Evolutionary conservation across 2,888 invertebrate species (phyloP).

Genomic region (Hyles lineata): DNA sequence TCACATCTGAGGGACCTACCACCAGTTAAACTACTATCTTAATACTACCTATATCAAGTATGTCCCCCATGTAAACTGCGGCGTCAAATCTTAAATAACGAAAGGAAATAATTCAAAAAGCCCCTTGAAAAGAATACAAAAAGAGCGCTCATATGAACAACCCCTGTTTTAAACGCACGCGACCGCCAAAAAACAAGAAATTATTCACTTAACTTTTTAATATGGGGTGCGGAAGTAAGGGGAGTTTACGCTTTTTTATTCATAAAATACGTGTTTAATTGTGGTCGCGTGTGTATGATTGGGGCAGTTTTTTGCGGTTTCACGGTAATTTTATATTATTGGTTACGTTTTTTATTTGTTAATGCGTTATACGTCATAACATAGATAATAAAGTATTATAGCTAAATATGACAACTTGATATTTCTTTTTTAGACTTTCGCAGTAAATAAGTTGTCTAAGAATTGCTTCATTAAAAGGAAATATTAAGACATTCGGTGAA

Average conservation of each 20-base stretch:
- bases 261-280: slow-evolving; percentile 46
- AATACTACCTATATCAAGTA: no score
- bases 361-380: background rate
- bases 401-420: no score
- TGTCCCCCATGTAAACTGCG: background rate
- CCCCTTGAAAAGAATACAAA: slow-evolving; percentile 35
- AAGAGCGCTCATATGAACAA: slow-evolving; percentile 63
- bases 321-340: slow-evolving; percentile 10
- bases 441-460: no score
- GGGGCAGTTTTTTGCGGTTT: slow-evolving; percentile 32
- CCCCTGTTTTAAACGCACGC: slow-evolving; percentile 60
- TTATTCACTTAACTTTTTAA: slow-evolving; percentile 76
- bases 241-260: slow-evolving; percentile 49
- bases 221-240: slow-evolving; percentile 41
- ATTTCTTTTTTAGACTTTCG: no score
- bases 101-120: background rate
- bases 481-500: no score
- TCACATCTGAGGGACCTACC: no score
- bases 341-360: slow-evolving; percentile 21
- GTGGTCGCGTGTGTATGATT: slow-evolving; percentile 42
- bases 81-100: background rate
- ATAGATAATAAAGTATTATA: no score
- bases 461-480: no score
- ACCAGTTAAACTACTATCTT: no score
- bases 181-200: slow-evolving; percentile 70